A percentile compares a stretch with the other conserved stretches of the same genome.
These are phyloP conservation scores for Cynocephalus volans DNA, from an alignment of 2,113 vertebrate species.

Conservation along the genomic window DNA sequence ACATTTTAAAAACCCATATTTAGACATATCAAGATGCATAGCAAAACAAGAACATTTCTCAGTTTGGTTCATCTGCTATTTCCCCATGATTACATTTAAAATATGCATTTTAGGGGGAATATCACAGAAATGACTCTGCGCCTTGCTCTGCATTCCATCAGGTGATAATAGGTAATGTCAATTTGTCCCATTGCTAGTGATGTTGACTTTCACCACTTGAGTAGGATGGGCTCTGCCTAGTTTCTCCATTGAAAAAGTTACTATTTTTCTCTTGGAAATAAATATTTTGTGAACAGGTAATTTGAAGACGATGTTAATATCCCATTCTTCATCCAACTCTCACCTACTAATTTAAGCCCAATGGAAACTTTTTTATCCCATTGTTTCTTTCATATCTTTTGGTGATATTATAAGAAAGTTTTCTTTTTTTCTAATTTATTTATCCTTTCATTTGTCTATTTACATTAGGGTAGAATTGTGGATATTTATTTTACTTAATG, in stretches of 20 bases:
- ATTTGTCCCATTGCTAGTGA: not conserved
- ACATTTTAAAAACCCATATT: not conserved
- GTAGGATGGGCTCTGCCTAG: not conserved
- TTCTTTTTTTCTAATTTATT: not conserved
- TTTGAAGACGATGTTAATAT: not conserved
- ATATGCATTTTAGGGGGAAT: not conserved
- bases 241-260: not conserved
- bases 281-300: not conserved
- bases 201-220: not conserved
- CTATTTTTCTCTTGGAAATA: not conserved
- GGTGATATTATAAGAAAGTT: not conserved
- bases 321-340: not conserved
- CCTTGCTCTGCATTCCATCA: not conserved
- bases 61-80: not conserved
- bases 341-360: not conserved
- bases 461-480: not conserved
- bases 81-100: not conserved
- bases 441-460: not conserved
- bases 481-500: slow-evolving; percentile 24
- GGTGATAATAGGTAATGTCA: not conserved
- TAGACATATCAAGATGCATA: slow-evolving; percentile 12
- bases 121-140: not conserved
- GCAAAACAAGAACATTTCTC: not conserved
- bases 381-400: not conserved
- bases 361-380: not conserved